Evolutionary conservation across 2,888 invertebrate genomes (phyloP).

Genomic region (Oligia strigilis): DNA sequence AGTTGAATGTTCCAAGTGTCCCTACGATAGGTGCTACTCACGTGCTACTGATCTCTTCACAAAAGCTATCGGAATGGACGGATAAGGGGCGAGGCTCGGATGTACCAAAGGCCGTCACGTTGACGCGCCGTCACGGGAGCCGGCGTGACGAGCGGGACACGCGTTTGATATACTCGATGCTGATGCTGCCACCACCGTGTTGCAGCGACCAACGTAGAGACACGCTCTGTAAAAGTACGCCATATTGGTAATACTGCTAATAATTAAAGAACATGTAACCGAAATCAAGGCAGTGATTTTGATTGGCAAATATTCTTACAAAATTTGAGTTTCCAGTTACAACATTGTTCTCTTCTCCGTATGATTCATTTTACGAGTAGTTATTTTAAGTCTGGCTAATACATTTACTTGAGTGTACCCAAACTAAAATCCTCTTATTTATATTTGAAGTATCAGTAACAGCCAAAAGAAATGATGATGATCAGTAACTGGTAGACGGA

Average conservation of each 20-base stretch:
- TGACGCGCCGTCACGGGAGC: slow-evolving; percentile 36
- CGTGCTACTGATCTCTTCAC: slow-evolving; percentile 6
- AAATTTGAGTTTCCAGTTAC: neutral
- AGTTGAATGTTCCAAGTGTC: neutral
- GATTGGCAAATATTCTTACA: neutral
- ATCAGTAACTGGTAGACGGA: neutral
- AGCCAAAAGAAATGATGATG: too few species aligned
- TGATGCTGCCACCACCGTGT: neutral
- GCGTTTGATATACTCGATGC: slow-evolving; percentile 35
- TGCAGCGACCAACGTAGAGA: neutral
- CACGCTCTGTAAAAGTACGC: neutral
- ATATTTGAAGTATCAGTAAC: neutral
- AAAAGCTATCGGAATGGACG: slow-evolving; percentile 7
- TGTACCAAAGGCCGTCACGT: slow-evolving; percentile 42
- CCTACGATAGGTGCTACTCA: neutral
- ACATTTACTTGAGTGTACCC: neutral
- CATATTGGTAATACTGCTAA: neutral
- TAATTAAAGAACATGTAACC: neutral
- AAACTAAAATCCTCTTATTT: neutral
- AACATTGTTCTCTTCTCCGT: neutral
- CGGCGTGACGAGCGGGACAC: slow-evolving; percentile 1
- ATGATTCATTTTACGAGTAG: neutral
- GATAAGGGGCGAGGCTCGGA: slow-evolving; percentile 7
- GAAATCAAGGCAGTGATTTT: neutral
- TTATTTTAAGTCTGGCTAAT: neutral